phyloP scores from a whole-genome alignment of 1,140 invertebrate genomes.

The Paralvinella palmiformis region DNA sequence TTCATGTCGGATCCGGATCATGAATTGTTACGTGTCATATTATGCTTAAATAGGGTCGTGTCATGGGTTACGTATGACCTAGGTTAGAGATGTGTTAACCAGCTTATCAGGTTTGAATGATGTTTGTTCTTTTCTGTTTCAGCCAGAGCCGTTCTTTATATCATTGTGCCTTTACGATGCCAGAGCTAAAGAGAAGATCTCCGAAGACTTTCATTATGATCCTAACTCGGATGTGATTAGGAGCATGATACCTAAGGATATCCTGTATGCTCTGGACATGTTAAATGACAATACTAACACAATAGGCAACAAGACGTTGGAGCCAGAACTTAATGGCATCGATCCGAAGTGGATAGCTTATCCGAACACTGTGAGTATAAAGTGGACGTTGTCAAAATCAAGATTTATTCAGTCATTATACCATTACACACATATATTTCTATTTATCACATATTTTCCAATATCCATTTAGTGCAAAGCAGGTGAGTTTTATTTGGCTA shows the following conservation, averaged over 20 bases:
- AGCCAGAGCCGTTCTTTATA: conserved; percentile 86
- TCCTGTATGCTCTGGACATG: conserved; percentile 23
- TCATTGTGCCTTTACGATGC: conserved; percentile 80
- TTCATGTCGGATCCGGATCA: no score
- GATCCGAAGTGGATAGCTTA: conserved; percentile 62
- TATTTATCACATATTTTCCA: no score
- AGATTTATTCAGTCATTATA: no score
- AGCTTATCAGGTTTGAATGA: conserved; percentile 4
- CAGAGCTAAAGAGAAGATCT: conserved; percentile 74
- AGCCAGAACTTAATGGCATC: conserved; percentile 54
- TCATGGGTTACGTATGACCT: no score
- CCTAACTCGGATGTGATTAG: conserved; percentile 66
- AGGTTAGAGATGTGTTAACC: no score
- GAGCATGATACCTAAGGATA: conserved; percentile 54
- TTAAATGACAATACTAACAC: conserved; percentile 39
- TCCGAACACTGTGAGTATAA: no score
- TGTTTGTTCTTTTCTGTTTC: conserved; percentile 23
- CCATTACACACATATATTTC: no score
- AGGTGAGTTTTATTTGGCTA: no score
- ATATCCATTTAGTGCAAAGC: no score
- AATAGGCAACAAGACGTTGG: conserved; percentile 30
- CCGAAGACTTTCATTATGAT: conserved; percentile 90
- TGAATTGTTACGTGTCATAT: no score
- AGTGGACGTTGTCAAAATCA: no score
- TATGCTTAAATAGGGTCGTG: no score